A percentile compares a stretch with the other conserved stretches of the same genome.
Conservation (phyloP, 2,888 invertebrate species). For the Scaptomyza reducta region DNA sequence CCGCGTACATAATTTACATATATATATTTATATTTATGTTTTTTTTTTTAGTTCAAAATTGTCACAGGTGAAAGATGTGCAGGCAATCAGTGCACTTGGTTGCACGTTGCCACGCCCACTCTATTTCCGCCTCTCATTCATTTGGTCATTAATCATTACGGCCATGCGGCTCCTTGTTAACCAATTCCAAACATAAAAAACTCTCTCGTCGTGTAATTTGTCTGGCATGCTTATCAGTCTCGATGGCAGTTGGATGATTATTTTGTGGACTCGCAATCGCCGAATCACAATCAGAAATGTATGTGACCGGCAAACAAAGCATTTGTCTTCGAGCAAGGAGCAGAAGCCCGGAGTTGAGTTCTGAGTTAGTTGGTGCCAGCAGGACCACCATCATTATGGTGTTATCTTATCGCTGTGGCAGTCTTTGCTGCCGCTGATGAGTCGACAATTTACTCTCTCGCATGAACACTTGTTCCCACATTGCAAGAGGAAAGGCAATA, state of each 20-base stretch:
- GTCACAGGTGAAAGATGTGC: constrained; percentile 76
- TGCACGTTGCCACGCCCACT: constrained; percentile 52
- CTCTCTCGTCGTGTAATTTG: constrained; percentile 39
- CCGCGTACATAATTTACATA: constrained; percentile 67
- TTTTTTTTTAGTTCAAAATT: constrained; percentile 65
- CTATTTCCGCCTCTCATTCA: constrained; percentile 34
- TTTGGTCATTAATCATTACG: constrained; percentile 44
- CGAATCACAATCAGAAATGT: constrained; percentile 8
- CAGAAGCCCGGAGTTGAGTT: background rate
- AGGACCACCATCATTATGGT: constrained; percentile 67
- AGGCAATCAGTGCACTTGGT: constrained; percentile 37
- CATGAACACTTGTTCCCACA: constrained; percentile 67
- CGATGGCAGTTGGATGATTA: constrained; percentile 2
- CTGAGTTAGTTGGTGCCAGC: too few relatives aligned
- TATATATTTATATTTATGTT: too few relatives aligned
- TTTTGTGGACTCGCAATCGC: background rate
- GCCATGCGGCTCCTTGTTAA: constrained; percentile 33
- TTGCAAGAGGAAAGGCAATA: too few relatives aligned
- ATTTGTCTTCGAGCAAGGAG: constrained; percentile 59
- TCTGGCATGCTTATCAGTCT: constrained; percentile 31
- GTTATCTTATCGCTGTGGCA: constrained; percentile 45
- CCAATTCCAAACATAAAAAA: constrained; percentile 24
- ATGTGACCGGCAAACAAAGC: constrained; percentile 58
- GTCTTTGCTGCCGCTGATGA: constrained; percentile 42
- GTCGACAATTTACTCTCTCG: constrained; percentile 53